These are phyloP conservation scores for Pteromalus puparum DNA, from an alignment of 1,140 invertebrate genomes.

Conservation along the genomic window DNA sequence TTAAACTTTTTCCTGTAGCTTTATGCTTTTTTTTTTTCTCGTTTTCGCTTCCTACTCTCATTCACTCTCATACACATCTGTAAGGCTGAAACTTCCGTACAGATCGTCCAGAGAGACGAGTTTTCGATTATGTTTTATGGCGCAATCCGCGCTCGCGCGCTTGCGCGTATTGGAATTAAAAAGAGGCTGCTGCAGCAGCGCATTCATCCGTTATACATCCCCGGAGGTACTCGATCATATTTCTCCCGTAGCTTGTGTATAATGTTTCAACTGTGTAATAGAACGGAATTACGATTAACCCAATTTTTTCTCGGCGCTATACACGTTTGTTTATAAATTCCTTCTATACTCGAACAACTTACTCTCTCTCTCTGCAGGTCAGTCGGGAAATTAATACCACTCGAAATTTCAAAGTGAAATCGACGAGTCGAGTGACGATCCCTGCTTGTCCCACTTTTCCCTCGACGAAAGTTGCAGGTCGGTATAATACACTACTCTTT, in stretches of 20 bases:
- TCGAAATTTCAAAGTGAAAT: conserved; percentile 41
- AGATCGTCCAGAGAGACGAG: conserved; percentile 1
- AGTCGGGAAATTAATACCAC: neutral
- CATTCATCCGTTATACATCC: neutral
- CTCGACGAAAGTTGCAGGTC: neutral
- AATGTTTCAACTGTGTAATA: conserved; percentile 1
- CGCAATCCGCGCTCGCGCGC: neutral
- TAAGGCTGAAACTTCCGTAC: neutral
- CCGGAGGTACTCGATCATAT: neutral
- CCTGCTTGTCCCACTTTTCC: conserved; percentile 3
- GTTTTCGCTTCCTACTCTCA: neutral
- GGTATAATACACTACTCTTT: conserved; percentile 2
- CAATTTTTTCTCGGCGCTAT: neutral
- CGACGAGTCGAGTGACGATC: neutral
- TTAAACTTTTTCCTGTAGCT: neutral
- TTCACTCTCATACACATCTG: neutral
- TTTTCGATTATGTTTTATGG: conserved; percentile 9
- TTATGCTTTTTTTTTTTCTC: neutral
- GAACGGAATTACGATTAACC: conserved; percentile 1
- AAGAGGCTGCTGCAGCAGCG: neutral
- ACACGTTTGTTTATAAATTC: too few species aligned
- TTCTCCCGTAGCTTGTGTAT: neutral
- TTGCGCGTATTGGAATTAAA: neutral
- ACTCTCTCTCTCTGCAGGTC: too few species aligned
- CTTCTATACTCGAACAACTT: too few species aligned